Evolutionary conservation across 2,888 invertebrate genomes (phyloP), one percentile per base, ranked within the genome.

Genomic region (Cotesia congregata): DNA sequence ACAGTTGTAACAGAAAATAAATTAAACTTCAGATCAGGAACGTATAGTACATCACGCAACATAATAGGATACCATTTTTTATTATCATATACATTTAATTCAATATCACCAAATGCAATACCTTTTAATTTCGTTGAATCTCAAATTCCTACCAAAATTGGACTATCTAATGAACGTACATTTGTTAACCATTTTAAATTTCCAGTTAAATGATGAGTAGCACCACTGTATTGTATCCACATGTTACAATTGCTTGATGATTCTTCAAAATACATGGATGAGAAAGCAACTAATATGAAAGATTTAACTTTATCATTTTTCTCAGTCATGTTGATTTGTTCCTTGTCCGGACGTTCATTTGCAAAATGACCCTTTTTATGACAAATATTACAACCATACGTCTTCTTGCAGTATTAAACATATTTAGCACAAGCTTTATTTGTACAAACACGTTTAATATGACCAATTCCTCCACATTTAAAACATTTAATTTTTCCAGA

Each of bases 321-420:
- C 20, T 20, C 20, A 20, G 20, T 20, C 20, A 20, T 20, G 3
- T 69, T 59, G 15, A 65, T 76, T 7, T 61, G 64, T 50, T 75
- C 75, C 60, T 67, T 67, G 71, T 76, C 74, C n/a, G 77, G 61
- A 75, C 81, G 81, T 1, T 82, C 78, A 72, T 79, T 81, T 2
- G 79, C 75, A 77, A 78, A 81, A 70, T 80, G 81, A 15, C 81
- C 79, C 30, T 80, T 80, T 40, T 71, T n/a, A 5, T 79, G 61
- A 78, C 82, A 82, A 7, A 30, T 78, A 72, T 81, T 79, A 73
- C 81, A 81, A 20, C 71, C 62, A 67, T 81, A 82, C 15, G 60
- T 81, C 39, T 70, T 79, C 67, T 81, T 81, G 62, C 81, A 82
- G 67, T 82, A 80, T 17, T 78, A 77, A 59, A 79, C 60, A 73